phyloP scores from a whole-genome alignment of 2,113 vertebrate species.

The Microtus ochrogaster region DNA sequence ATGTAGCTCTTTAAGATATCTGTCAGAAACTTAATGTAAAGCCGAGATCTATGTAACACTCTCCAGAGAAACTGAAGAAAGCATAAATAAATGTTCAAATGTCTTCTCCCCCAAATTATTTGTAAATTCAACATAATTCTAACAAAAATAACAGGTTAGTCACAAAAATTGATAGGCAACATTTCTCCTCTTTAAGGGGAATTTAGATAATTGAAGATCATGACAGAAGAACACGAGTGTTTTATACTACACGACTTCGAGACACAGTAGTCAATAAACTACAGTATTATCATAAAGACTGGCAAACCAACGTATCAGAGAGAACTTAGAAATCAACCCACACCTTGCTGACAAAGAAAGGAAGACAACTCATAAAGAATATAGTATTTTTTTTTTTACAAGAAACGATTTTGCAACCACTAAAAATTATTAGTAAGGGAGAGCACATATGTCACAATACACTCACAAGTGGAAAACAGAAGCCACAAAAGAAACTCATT shows the following conservation, averaged over 20 bases:
- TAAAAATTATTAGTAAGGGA: neutral
- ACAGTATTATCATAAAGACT: neutral
- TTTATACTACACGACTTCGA: neutral
- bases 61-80: slow-evolving; percentile 43
- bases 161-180: neutral
- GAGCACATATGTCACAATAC: neutral
- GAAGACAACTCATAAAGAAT: neutral
- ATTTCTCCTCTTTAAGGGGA: neutral
- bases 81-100: neutral
- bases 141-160: neutral
- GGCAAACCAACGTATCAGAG: slow-evolving; percentile 3
- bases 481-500: neutral
- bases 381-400: neutral
- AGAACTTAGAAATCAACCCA: neutral
- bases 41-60: neutral
- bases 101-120: neutral
- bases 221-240: neutral
- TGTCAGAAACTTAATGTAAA: slow-evolving; percentile 23
- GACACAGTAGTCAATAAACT: neutral
- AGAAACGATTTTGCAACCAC: neutral
- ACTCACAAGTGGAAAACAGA: neutral
- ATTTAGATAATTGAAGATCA: neutral
- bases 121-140: neutral
- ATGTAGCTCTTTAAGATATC: neutral
- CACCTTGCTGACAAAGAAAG: neutral